Conservation (phyloP, 1,140 invertebrate species). For the Goniozus legneri region DNA sequence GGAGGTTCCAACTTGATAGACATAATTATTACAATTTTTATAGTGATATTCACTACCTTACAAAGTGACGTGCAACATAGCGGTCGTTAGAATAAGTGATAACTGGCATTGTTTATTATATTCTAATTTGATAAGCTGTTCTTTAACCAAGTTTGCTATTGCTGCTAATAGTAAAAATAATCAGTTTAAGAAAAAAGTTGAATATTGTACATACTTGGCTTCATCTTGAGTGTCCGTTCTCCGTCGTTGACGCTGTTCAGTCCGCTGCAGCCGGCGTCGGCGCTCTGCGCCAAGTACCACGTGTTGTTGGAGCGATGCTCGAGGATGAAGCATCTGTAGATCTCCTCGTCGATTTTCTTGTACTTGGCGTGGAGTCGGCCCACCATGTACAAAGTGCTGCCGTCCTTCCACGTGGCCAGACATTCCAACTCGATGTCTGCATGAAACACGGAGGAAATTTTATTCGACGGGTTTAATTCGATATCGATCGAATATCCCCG, state of each 20-base stretch:
- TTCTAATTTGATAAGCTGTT: no score
- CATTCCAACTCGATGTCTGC: conserved; percentile 80
- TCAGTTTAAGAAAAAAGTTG: no score
- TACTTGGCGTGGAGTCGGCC: conserved; percentile 59
- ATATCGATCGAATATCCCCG: no score
- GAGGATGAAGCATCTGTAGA: conserved; percentile 69
- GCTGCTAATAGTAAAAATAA: no score
- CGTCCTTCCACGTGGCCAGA: conserved; percentile 81
- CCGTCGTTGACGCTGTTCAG: conserved; percentile 64
- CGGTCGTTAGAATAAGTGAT: no score
- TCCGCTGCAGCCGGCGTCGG: conserved; percentile 78
- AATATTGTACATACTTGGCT: conserved; percentile 54
- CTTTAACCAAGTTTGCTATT: no score
- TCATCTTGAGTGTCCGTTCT: conserved; percentile 62
- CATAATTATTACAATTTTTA: no score
- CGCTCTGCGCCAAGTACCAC: conserved; percentile 69
- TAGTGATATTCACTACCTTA: no score
- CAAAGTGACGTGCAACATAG: no score
- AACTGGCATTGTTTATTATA: no score
- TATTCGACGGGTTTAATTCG: no score
- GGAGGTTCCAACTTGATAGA: no score
- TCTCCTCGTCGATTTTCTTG: conserved; percentile 58
- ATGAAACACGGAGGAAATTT: not conserved
- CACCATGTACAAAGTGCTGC: conserved; percentile 76
- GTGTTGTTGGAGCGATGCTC: conserved; percentile 48